Evolutionary conservation across 2,113 vertebrate genomes (phyloP), one percentile per base, ranked within the genome.

Genomic region (Salvelinus fontinalis): DNA sequence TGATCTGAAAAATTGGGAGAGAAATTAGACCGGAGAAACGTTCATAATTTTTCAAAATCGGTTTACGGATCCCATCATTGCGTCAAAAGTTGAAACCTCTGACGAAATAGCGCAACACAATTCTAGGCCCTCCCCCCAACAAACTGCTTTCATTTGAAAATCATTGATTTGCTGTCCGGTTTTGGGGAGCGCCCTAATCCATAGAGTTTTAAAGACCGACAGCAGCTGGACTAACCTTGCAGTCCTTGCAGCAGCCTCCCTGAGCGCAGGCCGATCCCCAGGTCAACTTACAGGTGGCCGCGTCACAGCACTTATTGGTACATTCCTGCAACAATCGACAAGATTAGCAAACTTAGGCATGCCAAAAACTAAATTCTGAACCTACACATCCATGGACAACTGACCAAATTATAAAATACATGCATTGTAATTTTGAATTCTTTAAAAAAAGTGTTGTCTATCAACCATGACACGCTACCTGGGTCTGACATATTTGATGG

Each of bases 231-330:
- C 79, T 81, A 54, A 97, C 96, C 93, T 95, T 93, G 84, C 96
- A 97, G 31, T 95, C 88, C 0, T 89, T 49, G 74, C 96, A 97
- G 90, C 96, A 97, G 4, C 24, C 34, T 3, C 96, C 96, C 0
- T 93, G 73, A 34, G 95, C 95, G 5, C 96, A 97, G 0, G 82
- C 69, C 0, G 96, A 93, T 26, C 95, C 95, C 0, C n/a, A 14
- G 0, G 88, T 94, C 9, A 97, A 90, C 69, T 67, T 94, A 89
- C 96, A 97, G 24, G 95, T 96, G 3, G 89, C 85, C 31, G 95
- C 91, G 67, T 96, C 71, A 73, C 96, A 97, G 78, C 96, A 97
- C 26, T 86, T 85, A 73, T 93, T 94, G 0, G 84, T 79, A 60
- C 96, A 97, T 64, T 93, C 93, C 96, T 97, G 85, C 16, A 70